These are phyloP conservation scores for Zaprionus camerounensis DNA, from an alignment of 1,140 invertebrate species.

Conservation along the genomic window DNA sequence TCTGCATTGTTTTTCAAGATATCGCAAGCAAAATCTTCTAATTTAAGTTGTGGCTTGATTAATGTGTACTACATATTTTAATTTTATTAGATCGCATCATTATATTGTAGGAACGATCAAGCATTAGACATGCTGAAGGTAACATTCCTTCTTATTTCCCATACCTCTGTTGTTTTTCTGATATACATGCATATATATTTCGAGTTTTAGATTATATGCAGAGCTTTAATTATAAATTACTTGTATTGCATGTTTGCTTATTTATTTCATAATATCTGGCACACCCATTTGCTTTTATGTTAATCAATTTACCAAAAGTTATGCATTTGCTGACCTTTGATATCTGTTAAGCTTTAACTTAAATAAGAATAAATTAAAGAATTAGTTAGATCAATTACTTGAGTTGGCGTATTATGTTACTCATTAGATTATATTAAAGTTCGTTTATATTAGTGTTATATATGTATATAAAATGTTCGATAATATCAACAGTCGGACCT, in stretches of 20 bases:
- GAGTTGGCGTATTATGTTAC: background rate
- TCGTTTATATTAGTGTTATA: background rate
- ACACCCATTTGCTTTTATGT: constrained; percentile 54
- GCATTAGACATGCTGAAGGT: background rate
- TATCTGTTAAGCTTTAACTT: constrained; percentile 17
- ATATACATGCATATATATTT: constrained; percentile 21
- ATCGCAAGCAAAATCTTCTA: too few species aligned
- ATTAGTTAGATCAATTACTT: background rate
- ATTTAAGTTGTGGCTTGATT: too few species aligned
- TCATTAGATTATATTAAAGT: background rate
- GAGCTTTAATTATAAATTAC: constrained; percentile 50
- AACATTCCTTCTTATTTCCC: constrained; percentile 1
- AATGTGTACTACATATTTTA: too few species aligned
- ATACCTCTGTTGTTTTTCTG: constrained; percentile 4
- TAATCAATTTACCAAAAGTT: constrained; percentile 53
- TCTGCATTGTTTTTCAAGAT: too few species aligned
- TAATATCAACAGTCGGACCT: too few species aligned
- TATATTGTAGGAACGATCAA: background rate
- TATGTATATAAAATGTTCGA: too few species aligned
- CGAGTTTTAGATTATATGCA: constrained; percentile 38
- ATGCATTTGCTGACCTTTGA: constrained; percentile 55
- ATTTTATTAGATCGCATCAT: too few species aligned
- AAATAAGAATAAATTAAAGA: constrained; percentile 1
- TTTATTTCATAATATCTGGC: constrained; percentile 46
- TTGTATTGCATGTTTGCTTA: constrained; percentile 39